Evolutionary conservation across 2,888 invertebrate genomes (phyloP).

Genomic region (Lottia gigantea): DNA sequence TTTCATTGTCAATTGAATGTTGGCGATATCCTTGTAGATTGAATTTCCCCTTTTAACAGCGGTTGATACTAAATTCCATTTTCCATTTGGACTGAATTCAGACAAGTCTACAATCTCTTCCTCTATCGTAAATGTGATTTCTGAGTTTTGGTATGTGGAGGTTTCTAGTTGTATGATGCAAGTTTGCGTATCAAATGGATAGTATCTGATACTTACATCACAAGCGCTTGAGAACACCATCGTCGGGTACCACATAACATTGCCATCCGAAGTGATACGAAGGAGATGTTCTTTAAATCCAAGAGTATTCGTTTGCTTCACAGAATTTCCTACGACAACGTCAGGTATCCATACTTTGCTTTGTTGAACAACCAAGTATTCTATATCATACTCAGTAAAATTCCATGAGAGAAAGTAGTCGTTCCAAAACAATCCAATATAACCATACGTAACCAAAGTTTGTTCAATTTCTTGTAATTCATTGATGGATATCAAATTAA

Average conservation of each 20-base stretch:
- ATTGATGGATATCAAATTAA: neutral
- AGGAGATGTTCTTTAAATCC: neutral
- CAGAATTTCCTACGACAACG: neutral
- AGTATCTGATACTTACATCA: neutral
- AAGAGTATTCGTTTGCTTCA: neutral
- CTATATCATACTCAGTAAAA: neutral
- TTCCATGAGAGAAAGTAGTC: neutral
- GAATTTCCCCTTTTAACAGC: neutral
- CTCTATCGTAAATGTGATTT: neutral
- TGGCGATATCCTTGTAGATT: neutral
- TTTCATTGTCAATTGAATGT: neutral
- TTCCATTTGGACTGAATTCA: neutral
- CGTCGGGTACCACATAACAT: neutral
- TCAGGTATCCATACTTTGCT: neutral
- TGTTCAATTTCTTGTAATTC: neutral
- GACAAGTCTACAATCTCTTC: neutral
- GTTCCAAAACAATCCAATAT: neutral
- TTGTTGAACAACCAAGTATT: neutral
- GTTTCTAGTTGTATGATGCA: neutral
- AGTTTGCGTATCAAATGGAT: neutral
- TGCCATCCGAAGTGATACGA: neutral
- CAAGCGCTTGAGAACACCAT: neutral
- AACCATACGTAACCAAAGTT: neutral
- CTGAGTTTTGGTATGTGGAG: neutral
- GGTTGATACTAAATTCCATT: neutral